Base-by-base conservation (phyloP, 2,888 invertebrate genomes). In the Brassicogethes aeneus region DNA sequence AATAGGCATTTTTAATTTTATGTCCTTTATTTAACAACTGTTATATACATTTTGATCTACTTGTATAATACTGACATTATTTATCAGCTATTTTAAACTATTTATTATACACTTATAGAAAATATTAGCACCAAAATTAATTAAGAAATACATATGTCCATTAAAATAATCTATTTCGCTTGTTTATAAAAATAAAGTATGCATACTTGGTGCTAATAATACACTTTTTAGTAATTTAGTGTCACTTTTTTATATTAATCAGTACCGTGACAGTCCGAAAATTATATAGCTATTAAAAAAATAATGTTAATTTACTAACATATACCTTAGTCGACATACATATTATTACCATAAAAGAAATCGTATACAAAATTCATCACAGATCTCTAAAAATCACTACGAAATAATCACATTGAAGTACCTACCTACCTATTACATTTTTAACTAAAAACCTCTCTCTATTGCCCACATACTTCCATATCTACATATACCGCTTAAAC, bases 341-440 rank as follows among this genome's bases (percentile, higher is more conserved):
- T n/a, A n/a, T n/a, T n/a, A 23, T 23, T 23, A 23, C 10, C 23
- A 23, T 23, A 23, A 47, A 46, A 46, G 48, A 52, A 46, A 17
- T 58, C 60, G 60, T 60, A 60, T 60, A 60, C 59, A 59, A 60
- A 58, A 59, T 55, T 53, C 54, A 60, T 60, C 60, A 60, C 60
- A 60, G 60, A 51, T 57, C 45, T 51, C 51, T 52, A 54, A 51
- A 47, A 47, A 48, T 45, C 23, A 23, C 23, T 23, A 23, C 23
- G 5, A 23, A 23, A 23, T 23, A 23, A 23, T 23, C 23, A 23
- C 23, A 23, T 7, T 23, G 10, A 23, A n/a, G n/a, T n/a, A n/a
- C n/a, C n/a, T n/a, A n/a, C n/a, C n/a, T n/a, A n/a, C n/a, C n/a
- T n/a, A n/a, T n/a, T n/a, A n/a, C n/a, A n/a, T n/a, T n/a, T n/a